Evolutionary conservation across 1,140 invertebrate species (phyloP).

Genomic region (Drosophila kanapiae): DNA sequence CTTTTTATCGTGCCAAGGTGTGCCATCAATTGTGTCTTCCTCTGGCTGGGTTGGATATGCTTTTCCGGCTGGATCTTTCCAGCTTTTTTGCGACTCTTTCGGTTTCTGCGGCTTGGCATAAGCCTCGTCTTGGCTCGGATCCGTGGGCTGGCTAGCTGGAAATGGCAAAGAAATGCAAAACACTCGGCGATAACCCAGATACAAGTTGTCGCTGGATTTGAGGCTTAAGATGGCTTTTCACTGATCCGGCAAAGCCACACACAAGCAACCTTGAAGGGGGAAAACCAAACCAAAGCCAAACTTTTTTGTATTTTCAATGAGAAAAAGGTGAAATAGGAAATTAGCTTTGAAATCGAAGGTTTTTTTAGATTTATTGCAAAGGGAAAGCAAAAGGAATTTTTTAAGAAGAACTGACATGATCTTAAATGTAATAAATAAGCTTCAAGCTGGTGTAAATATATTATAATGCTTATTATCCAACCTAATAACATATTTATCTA

Average conservation of each 20-base stretch:
- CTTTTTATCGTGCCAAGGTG: conserved; percentile 83
- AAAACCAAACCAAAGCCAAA: conserved; percentile 17
- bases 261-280: conserved; percentile 35
- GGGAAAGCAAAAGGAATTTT: neutral
- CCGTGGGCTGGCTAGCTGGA: conserved; percentile 45
- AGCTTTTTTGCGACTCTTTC: conserved; percentile 50
- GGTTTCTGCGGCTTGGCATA: conserved; percentile 34
- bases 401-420: no score
- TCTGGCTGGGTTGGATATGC: conserved; percentile 40
- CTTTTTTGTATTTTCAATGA: conserved; percentile 5
- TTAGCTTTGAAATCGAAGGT: neutral
- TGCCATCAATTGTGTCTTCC: conserved; percentile 78
- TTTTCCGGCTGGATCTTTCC: conserved; percentile 37
- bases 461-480: neutral
- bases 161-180: conserved; percentile 65
- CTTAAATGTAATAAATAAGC: neutral
- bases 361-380: conserved; percentile 9
- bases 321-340: neutral
- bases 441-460: no score
- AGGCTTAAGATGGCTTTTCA: conserved; percentile 24
- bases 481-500: neutral
- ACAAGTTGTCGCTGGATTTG: conserved; percentile 28
- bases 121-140: conserved; percentile 32
- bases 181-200: conserved; percentile 61
- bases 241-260: conserved; percentile 35